A percentile compares a stretch with the other conserved stretches of the same genome.
Conservation (phyloP, 2,113 vertebrate genomes). For the Gadus macrocephalus region DNA sequence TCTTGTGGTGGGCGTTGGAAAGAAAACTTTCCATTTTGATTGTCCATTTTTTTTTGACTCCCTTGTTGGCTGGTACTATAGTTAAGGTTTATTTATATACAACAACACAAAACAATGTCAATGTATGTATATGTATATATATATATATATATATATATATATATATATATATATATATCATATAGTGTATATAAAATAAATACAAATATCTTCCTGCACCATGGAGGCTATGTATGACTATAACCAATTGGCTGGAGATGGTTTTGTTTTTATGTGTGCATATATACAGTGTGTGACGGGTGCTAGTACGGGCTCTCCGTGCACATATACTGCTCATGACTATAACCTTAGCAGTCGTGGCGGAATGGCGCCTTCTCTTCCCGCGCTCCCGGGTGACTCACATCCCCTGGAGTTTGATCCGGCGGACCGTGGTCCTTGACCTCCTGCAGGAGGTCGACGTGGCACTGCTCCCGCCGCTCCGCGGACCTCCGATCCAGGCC, state of each 20-base stretch:
- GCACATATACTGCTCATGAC: neutral
- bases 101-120: constrained; percentile 63
- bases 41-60: constrained; percentile 51
- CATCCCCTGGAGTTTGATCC: constrained; percentile 31
- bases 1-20: constrained; percentile 25
- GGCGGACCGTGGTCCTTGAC: constrained; percentile 47
- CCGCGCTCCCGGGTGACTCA: constrained; percentile 30
- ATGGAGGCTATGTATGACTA: neutral
- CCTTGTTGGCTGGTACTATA: constrained; percentile 29
- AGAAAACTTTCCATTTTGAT: constrained; percentile 17
- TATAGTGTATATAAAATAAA: constrained; percentile 75
- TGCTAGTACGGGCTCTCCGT: neutral
- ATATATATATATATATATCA: constrained; percentile 43
- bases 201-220: constrained; percentile 67
- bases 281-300: constrained; percentile 3
- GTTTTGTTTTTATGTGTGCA: constrained; percentile 16
- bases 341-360: constrained; percentile 45
- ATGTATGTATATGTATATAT: constrained; percentile 36
- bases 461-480: constrained; percentile 29
- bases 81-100: constrained; percentile 53
- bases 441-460: constrained; percentile 41
- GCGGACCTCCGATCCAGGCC: constrained; percentile 35
- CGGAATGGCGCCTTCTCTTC: constrained; percentile 36
- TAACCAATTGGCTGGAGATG: constrained; percentile 24
- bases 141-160: constrained; percentile 52